A percentile compares a stretch with the other conserved stretches of the same genome.
These are phyloP conservation scores for Vireo altiloquus DNA, from an alignment of 2,113 vertebrate genomes.

Conservation along the genomic window DNA sequence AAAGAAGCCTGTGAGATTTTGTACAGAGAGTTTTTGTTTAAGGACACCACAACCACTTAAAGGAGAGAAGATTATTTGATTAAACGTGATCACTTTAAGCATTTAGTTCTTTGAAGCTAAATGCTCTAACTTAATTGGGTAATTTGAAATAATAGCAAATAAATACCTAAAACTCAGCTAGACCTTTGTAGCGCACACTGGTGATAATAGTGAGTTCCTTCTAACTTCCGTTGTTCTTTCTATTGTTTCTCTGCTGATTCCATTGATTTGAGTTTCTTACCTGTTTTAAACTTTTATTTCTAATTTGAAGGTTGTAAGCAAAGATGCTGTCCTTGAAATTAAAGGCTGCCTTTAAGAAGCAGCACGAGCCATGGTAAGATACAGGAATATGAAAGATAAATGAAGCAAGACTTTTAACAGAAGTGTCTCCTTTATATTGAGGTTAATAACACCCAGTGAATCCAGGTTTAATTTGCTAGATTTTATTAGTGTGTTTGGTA, in stretches of 20 bases:
- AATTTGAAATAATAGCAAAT: neutral
- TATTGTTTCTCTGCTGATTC: neutral
- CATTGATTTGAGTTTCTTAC: neutral
- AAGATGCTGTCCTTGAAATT: neutral
- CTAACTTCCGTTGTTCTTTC: neutral
- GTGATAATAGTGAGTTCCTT: neutral
- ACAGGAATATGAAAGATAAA: neutral
- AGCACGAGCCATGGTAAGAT: neutral
- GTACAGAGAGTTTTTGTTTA: neutral
- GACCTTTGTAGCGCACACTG: neutral
- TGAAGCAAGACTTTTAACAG: neutral
- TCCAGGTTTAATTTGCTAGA: neutral
- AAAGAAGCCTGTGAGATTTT: neutral
- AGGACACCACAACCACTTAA: neutral
- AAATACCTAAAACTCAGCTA: neutral
- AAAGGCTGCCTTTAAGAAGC: neutral
- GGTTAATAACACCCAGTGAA: neutral
- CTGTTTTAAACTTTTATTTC: neutral
- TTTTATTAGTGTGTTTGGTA: slow-evolving; percentile 10
- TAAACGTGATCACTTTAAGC: neutral
- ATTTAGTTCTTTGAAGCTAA: neutral
- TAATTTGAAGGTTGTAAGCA: neutral
- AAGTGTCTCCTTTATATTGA: neutral
- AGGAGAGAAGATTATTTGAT: neutral
- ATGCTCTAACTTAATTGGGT: neutral